Evolutionary conservation across 1,140 invertebrate genomes (phyloP), one percentile per base, ranked within the genome.

Genomic region (Tenebrio molitor): DNA sequence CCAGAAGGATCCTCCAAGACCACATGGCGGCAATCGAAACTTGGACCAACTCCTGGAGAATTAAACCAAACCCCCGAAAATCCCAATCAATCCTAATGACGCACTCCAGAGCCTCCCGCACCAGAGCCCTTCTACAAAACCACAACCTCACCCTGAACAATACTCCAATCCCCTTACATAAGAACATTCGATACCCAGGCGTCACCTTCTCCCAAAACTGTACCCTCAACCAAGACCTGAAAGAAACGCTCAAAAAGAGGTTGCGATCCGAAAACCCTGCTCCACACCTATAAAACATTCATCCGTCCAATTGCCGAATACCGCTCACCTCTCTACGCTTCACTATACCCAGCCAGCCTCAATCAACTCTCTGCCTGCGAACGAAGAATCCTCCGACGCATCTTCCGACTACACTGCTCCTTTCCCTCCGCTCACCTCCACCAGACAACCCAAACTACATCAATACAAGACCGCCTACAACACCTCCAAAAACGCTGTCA

Each of bases 41-140:
- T 1, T 78, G 77, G 74, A 41, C 74, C 10, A 36, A 41, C 7
- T 69, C 71, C 36, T 81, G 78, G 76, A 68, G 64, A 33, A 73
- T 81, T 6, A 62, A 41, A 58, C 42, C 77, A 1, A 80, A 81
- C 36, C 21, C 78, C n/a, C 6, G 17, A 15, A 81, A 81, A 77
- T 65, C 71, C 8, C 46, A 46, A 44, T 14, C 50, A n/a, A 53
- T 68, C 8, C n/a, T 65, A 2, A 58, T 68, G 10, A 19, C 46
- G 0, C 16, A 58, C 14, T 5, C 15, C 1, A 41, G 1, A 0
- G 1, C n/a, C 16, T 14, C 64, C 16, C 16, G 23, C 39, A 4
- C 33, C 1, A 2, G 2, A 5, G 33, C n/a, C n/a, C 16, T 12
- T 15, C 21, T 67, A 1, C 62, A 15, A 4, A 33, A 33, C 29